Percentiles rank a stretch among this genome's conserved stretches.
Conservation (phyloP, 2,113 vertebrate species). For the Axis porcinus region DNA sequence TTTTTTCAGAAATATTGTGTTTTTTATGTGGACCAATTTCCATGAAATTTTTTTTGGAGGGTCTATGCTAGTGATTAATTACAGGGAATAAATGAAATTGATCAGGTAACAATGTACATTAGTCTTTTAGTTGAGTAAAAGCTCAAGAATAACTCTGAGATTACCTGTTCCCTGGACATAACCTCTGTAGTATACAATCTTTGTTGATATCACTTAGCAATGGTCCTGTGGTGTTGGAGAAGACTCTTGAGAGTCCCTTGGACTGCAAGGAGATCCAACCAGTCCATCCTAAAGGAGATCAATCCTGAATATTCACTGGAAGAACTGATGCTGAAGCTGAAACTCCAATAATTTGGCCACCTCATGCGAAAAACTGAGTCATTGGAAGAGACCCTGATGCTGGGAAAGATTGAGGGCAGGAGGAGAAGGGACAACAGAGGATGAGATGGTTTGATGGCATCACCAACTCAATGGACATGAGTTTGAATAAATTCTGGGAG, state of each 20-base stretch:
- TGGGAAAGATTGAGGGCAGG: fast-evolving
- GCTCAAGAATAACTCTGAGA: background rate
- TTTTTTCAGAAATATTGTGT: background rate
- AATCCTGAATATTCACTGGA: background rate
- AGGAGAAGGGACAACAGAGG: background rate
- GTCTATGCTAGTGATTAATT: constrained; percentile 11
- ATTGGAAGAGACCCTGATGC: background rate
- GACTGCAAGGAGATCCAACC: background rate
- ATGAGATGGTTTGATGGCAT: background rate
- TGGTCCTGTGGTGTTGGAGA: background rate
- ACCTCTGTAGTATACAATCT: background rate
- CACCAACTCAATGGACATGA: background rate
- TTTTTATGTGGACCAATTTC: background rate
- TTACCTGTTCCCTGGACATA: background rate
- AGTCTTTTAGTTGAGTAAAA: background rate
- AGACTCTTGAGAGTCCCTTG: background rate
- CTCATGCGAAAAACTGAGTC: background rate
- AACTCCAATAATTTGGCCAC: background rate
- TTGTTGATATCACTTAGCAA: background rate
- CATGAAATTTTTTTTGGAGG: background rate
- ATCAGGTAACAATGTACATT: background rate
- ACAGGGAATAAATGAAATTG: background rate
- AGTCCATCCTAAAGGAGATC: background rate
- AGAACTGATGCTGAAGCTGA: background rate
- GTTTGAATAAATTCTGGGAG: background rate